Base-by-base conservation (phyloP, 2,888 invertebrate genomes). In the Drosophila emarginata region DNA sequence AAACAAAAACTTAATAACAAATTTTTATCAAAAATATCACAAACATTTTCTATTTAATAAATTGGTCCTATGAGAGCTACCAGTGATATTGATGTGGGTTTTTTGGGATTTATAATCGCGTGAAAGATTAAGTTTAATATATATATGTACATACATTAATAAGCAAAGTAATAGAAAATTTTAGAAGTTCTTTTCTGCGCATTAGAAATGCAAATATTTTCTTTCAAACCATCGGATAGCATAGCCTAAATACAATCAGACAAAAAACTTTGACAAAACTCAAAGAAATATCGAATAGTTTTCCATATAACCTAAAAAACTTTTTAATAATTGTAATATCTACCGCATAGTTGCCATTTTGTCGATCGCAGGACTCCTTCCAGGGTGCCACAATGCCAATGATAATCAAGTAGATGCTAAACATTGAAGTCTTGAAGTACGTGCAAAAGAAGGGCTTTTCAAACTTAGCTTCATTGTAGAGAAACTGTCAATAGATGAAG, bases 371-470 rank as follows among this genome's bases (percentile, higher is more conserved):
- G 74, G 96, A 95, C 82, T 97, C 96, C 91, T 96, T 94, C 95
- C 98, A 97, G 5, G 98, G 96, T 74, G 96, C 95, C 93, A 97
- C 96, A 83, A 98, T 95, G 80, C 97, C 94, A 87, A 98, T 95
- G 51, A 98, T 96, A 85, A 97, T 92, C 78, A 99, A 93, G 92
- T 99, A 99, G 74, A 99, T 93, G 67, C 97, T 95, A 88, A 99
- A 97, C 94, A 99, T 95, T 39, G 97, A 97, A 66, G 98, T 98
- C 92, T 98, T 98, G 71, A 98, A 93, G 92, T 99, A 99, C 18
- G 98, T 98, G 87, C 96, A 96, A 92, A 99, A 97, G 93, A 98
- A 99, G 58, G 99, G 99, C 90, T 98, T 97, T 89, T 97, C 95
- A 90, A 96, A 96, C 69, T 96, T 94, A 90, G 96, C 96, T 92